phyloP scores from a whole-genome alignment of 2,113 vertebrate species.

The Cacatua alba region DNA sequence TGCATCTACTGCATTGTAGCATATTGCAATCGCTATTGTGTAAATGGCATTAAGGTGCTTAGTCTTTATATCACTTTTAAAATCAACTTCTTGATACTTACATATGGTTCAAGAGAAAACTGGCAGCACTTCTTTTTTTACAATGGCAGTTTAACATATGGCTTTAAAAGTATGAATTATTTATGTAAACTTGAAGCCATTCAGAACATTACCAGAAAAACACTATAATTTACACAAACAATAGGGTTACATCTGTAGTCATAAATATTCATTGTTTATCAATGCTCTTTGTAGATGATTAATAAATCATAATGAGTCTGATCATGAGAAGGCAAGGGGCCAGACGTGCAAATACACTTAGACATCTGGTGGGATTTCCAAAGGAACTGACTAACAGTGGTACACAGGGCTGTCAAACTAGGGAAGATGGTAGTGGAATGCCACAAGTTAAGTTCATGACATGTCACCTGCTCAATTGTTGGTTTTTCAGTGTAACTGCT shows the following conservation, averaged over 20 bases:
- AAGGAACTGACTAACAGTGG: neutral
- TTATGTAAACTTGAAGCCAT: constrained; percentile 50
- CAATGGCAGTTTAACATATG: constrained; percentile 55
- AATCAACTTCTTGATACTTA: constrained; percentile 42
- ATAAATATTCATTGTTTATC: constrained; percentile 62
- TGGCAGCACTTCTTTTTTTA: constrained; percentile 21
- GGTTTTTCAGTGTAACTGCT: neutral
- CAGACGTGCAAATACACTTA: neutral
- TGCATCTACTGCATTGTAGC: neutral
- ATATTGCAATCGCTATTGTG: neutral
- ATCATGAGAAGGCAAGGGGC: neutral
- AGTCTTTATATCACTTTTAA: constrained; percentile 36
- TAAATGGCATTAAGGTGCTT: neutral
- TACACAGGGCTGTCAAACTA: neutral
- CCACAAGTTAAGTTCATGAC: neutral
- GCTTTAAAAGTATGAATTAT: constrained; percentile 62
- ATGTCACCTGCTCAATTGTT: neutral
- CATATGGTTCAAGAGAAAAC: constrained; percentile 48
- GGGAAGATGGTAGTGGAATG: neutral
- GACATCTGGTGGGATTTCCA: constrained; percentile 2
- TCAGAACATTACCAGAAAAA: constrained; percentile 51
- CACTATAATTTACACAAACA: constrained; percentile 47
- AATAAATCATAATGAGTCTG: constrained; percentile 40
- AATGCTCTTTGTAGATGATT: constrained; percentile 3
- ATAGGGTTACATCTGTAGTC: constrained; percentile 54